Evolutionary conservation across 2,797 vertebrate genomes (phyloP).

Genomic region (Glyptemys insculpta): DNA sequence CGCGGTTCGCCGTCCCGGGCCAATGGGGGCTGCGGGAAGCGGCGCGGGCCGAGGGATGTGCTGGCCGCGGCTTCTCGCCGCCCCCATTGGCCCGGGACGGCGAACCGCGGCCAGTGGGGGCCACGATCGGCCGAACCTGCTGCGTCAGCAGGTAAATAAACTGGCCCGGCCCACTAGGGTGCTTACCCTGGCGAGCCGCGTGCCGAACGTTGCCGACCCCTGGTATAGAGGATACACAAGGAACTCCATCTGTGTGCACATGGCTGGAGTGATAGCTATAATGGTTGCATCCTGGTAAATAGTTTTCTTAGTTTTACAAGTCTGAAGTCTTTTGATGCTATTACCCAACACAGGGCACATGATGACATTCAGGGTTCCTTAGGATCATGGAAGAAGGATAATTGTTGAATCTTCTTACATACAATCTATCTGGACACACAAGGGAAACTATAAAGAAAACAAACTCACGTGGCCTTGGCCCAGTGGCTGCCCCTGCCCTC

Average conservation of each 20-base stretch:
- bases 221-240: neutral
- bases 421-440: neutral
- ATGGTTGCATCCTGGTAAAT: neutral
- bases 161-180: no score
- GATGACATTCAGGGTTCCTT: neutral
- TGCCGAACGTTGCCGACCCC: no score
- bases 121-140: no score
- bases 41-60: no score
- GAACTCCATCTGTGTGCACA: neutral
- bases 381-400: neutral
- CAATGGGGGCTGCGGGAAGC: no score
- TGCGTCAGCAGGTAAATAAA: no score
- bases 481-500: neutral
- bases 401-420: neutral
- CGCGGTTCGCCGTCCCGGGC: no score
- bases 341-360: neutral
- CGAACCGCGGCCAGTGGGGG: no score
- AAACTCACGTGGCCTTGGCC: neutral
- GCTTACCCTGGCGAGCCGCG: no score
- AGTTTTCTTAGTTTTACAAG: neutral
- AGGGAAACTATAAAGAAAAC: neutral
- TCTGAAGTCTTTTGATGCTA: neutral
- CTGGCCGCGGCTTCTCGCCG: no score
- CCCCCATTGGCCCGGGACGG: no score
- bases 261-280: neutral